Evolutionary conservation across 2,113 vertebrate genomes (phyloP).

Genomic region (Poeciliopsis turrubarensis): DNA sequence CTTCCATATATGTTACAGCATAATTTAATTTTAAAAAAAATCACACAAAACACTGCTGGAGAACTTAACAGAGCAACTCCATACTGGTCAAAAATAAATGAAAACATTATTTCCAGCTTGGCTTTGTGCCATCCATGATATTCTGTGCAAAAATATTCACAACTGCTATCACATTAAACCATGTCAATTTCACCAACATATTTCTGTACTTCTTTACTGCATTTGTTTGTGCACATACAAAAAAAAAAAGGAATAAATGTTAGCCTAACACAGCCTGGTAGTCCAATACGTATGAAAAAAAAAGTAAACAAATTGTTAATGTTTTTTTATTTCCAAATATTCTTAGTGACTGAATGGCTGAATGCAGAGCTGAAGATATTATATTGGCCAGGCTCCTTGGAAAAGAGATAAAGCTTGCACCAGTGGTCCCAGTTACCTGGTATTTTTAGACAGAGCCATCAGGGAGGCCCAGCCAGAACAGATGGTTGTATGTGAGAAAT

Average conservation of each 20-base stretch:
- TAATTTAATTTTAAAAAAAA: not conserved
- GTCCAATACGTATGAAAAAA: too few species aligned
- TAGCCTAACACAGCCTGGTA: too few species aligned
- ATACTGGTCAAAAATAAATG: not conserved
- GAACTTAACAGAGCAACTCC: not conserved
- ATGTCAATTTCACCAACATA: too few species aligned
- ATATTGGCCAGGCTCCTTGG: not conserved
- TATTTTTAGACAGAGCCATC: not conserved
- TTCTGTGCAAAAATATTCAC: not conserved
- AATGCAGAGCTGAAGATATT: not conserved
- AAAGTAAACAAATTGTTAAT: too few species aligned
- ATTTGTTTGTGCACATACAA: too few species aligned
- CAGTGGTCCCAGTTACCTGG: not conserved
- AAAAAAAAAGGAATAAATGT: too few species aligned
- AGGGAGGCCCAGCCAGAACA: not conserved
- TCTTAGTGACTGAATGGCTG: not conserved
- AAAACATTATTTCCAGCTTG: not conserved
- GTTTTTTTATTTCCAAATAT: not conserved
- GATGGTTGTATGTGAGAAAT: not conserved
- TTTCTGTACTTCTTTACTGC: too few species aligned
- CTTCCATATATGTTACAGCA: too few species aligned
- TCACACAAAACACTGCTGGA: not conserved
- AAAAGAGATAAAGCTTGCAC: not conserved
- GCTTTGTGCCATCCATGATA: not conserved
- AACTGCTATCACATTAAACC: too few species aligned